Conservation (phyloP, 2,113 vertebrate species). For the Rhagologus leucostigma region DNA sequence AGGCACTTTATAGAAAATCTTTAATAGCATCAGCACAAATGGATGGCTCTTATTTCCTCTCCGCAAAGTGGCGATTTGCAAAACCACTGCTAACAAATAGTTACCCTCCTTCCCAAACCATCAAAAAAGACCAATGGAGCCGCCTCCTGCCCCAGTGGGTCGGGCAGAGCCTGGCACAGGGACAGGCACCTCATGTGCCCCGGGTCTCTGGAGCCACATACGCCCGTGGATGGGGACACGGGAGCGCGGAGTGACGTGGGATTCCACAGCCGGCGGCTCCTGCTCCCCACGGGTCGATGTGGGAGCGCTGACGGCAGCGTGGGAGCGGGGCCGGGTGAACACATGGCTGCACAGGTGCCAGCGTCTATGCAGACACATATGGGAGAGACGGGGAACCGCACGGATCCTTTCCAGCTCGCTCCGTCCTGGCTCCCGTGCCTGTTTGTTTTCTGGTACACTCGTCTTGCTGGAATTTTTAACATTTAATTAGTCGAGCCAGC, state of each 20-base stretch:
- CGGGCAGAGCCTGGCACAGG: background rate
- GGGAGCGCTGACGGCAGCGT: accelerated
- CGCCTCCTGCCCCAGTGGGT: background rate
- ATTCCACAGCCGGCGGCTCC: accelerated
- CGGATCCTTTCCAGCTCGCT: background rate
- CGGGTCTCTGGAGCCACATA: accelerated
- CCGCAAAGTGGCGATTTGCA: conserved; percentile 65
- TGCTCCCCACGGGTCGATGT: accelerated
- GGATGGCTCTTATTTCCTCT: conserved; percentile 76
- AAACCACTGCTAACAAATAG: conserved; percentile 65
- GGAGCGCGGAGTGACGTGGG: accelerated
- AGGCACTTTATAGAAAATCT: conserved; percentile 80
- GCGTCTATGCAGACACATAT: background rate
- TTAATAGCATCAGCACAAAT: conserved; percentile 72
- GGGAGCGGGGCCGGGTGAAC: background rate
- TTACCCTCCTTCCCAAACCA: background rate
- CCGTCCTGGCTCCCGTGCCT: background rate
- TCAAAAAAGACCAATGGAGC: background rate
- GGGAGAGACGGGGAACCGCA: background rate
- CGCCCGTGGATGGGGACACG: accelerated
- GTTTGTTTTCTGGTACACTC: conserved; percentile 32
- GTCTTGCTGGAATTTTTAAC: conserved; percentile 55
- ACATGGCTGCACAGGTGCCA: background rate
- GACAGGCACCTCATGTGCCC: background rate
- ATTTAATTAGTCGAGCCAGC: conserved; percentile 71